phyloP scores from a whole-genome alignment of 2,797 vertebrate species.

The Apogon hyalosoma region DNA sequence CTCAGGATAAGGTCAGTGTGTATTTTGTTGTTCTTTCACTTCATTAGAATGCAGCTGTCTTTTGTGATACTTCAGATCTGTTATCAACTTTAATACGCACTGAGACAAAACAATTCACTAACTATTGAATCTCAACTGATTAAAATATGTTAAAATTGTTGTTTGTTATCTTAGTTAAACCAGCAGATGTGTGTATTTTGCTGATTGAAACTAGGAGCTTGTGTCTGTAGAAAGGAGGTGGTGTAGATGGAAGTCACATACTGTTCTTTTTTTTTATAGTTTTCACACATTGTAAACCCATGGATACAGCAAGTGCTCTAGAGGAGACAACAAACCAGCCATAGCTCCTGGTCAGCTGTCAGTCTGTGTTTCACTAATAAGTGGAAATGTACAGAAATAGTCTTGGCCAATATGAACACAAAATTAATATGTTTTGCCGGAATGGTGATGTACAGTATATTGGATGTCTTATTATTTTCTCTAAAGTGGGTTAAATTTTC shows the following conservation, averaged over 20 bases:
- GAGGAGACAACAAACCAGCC: conserved; percentile 4
- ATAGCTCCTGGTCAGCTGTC: neutral
- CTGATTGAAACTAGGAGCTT: conserved; percentile 17
- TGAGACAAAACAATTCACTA: neutral
- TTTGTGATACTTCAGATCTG: too few species aligned
- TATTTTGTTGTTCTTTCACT: neutral
- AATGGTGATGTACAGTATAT: too few species aligned
- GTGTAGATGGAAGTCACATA: conserved; percentile 25
- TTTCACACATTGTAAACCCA: conserved; percentile 28
- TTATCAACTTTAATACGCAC: neutral
- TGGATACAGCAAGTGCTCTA: conserved; percentile 9
- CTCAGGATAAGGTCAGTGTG: conserved; percentile 64
- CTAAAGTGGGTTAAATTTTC: too few species aligned
- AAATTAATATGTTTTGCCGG: too few species aligned
- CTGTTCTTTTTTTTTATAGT: conserved; percentile 13
- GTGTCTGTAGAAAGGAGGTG: neutral
- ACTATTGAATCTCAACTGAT: neutral
- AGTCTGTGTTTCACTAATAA: neutral
- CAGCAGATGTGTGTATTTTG: conserved; percentile 18
- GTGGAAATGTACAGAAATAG: neutral
- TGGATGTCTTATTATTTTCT: too few species aligned
- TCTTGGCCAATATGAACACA: too few species aligned
- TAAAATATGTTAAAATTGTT: neutral
- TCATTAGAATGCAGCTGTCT: too few species aligned
- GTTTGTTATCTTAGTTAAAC: conserved; percentile 27